These are phyloP conservation scores for Luperina nickerlii DNA, from an alignment of 2,888 invertebrate genomes.

Conservation along the genomic window DNA sequence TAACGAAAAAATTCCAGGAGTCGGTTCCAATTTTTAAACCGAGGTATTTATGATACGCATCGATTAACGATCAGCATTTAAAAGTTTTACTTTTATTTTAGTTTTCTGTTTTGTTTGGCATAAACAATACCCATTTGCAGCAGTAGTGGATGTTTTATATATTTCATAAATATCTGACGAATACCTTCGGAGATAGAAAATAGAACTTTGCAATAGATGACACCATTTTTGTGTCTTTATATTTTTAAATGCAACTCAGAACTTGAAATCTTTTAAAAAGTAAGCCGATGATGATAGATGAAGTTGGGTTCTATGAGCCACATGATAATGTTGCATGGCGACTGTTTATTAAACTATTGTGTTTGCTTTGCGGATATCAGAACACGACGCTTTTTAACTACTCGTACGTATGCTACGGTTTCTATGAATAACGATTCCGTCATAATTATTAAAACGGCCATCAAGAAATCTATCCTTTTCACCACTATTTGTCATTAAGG, in stretches of 20 bases:
- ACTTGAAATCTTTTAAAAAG: background rate
- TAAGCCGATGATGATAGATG: background rate
- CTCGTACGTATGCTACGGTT: no score
- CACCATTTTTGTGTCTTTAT: background rate
- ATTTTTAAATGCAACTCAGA: background rate
- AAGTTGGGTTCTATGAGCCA: background rate
- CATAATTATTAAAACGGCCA: no score
- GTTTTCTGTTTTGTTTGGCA: background rate
- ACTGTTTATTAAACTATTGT: background rate
- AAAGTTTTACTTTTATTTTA: background rate
- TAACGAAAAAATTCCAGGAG: no score
- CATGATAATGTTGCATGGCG: background rate
- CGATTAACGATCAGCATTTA: background rate
- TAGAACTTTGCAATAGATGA: background rate
- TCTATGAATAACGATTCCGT: background rate
- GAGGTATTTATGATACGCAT: no score
- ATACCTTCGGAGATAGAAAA: background rate
- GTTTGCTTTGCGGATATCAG: background rate
- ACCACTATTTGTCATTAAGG: no score
- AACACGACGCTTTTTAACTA: background rate
- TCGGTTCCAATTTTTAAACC: background rate
- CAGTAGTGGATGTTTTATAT: background rate
- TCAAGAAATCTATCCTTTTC: no score
- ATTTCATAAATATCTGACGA: constrained; percentile 4
- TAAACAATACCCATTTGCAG: background rate